phyloP scores from a whole-genome alignment of 2,888 invertebrate genomes.

The Mimas tiliae region DNA sequence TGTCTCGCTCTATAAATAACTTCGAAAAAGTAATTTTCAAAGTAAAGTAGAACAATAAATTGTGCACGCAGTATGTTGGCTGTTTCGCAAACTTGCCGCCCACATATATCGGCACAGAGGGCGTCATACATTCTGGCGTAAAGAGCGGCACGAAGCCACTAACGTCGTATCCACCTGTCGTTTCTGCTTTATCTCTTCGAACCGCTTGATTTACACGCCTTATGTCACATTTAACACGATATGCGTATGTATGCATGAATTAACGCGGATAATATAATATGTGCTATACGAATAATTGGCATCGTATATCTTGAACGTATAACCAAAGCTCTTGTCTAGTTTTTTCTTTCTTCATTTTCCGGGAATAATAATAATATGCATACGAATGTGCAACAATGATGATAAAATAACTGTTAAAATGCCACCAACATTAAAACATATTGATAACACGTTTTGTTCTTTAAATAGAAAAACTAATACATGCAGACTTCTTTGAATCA shows the following conservation, averaged over 20 bases:
- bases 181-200: constrained; percentile 47
- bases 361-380: too few relatives aligned
- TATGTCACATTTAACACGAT: constrained; percentile 15
- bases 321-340: too few relatives aligned
- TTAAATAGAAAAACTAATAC: too few relatives aligned
- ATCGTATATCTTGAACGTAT: background rate
- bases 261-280: background rate
- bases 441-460: too few relatives aligned
- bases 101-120: constrained; percentile 52
- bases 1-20: constrained; percentile 25
- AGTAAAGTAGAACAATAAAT: constrained; percentile 60
- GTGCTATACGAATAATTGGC: background rate
- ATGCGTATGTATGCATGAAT: background rate
- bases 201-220: constrained; percentile 28
- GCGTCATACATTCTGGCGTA: constrained; percentile 51
- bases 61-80: constrained; percentile 51
- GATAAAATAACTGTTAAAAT: too few relatives aligned
- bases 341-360: background rate
- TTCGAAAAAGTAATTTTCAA: constrained; percentile 44
- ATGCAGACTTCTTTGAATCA: too few relatives aligned
- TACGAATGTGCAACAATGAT: too few relatives aligned
- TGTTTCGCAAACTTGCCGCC: constrained; percentile 54
- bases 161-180: constrained; percentile 53
- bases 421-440: too few relatives aligned
- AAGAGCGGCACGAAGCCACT: constrained; percentile 41